Evolutionary conservation across 1,140 invertebrate species (phyloP).

Genomic region (Glossosoma conforme): DNA sequence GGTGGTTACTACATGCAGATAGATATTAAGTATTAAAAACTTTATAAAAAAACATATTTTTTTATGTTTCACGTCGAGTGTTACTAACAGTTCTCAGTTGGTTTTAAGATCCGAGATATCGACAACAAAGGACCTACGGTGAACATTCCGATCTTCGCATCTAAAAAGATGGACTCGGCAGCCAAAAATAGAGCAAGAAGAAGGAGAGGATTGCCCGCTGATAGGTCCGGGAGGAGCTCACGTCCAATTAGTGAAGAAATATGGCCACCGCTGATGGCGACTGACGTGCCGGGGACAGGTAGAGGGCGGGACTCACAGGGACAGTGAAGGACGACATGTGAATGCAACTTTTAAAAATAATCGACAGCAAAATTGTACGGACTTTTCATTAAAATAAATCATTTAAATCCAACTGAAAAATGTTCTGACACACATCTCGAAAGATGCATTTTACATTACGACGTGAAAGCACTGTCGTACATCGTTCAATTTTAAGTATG

Average conservation of each 20-base stretch:
- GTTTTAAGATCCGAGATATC: slow-evolving; percentile 19
- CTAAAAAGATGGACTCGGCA: neutral
- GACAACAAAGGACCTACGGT: neutral
- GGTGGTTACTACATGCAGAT: too few species aligned
- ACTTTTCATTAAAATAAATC: neutral
- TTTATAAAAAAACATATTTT: too few species aligned
- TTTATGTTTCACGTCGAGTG: too few species aligned
- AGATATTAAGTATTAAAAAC: too few species aligned
- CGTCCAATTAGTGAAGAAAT: slow-evolving; percentile 24
- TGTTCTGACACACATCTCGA: too few species aligned
- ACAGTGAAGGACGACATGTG: too few species aligned
- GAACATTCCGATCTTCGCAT: slow-evolving; percentile 8
- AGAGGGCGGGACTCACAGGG: too few species aligned
- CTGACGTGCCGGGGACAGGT: neutral
- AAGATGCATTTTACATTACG: too few species aligned
- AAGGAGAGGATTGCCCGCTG: slow-evolving; percentile 10
- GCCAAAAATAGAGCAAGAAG: slow-evolving; percentile 19
- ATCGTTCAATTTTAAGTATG: too few species aligned
- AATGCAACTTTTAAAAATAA: too few species aligned
- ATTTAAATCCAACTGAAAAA: neutral
- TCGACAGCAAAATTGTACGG: neutral
- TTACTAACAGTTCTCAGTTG: too few species aligned
- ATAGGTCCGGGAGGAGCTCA: slow-evolving; percentile 16
- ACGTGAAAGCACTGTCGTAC: too few species aligned
- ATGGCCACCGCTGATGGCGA: slow-evolving; percentile 5